Conservation (phyloP, 2,888 invertebrate genomes). For the Phytoseiulus persimilis region DNA sequence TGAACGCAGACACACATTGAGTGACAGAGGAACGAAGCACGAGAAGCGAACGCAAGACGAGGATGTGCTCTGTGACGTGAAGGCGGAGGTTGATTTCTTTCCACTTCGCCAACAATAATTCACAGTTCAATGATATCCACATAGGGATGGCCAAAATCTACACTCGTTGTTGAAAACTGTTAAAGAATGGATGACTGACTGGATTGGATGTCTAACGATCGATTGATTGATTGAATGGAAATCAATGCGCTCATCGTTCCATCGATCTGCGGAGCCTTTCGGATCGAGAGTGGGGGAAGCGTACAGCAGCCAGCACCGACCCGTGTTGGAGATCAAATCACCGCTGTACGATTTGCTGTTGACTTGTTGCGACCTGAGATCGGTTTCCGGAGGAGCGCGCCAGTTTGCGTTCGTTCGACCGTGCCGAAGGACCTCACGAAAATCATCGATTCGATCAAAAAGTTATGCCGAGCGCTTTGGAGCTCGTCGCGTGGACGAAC, state of each 20-base stretch:
- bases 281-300: background rate
- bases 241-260: background rate
- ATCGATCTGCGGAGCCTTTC: background rate
- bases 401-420: no score
- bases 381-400: background rate
- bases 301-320: background rate
- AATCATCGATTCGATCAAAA: no score
- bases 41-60: background rate
- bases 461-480: no score
- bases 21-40: background rate
- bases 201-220: background rate
- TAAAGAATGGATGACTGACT: background rate
- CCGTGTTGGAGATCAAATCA: background rate
- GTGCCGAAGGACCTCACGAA: no score
- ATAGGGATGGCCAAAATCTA: constrained; percentile 35
- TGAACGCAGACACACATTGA: background rate
- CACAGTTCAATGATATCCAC: background rate
- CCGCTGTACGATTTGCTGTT: background rate
- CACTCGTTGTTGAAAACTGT: constrained; percentile 12
- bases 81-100: background rate
- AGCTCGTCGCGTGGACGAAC: no score
- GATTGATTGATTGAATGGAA: background rate
- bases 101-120: background rate
- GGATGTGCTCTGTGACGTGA: background rate
- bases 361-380: background rate